These are phyloP conservation scores for Gasterosteus aculeatus DNA, from an alignment of 2,113 vertebrate genomes.

Conservation along the genomic window DNA sequence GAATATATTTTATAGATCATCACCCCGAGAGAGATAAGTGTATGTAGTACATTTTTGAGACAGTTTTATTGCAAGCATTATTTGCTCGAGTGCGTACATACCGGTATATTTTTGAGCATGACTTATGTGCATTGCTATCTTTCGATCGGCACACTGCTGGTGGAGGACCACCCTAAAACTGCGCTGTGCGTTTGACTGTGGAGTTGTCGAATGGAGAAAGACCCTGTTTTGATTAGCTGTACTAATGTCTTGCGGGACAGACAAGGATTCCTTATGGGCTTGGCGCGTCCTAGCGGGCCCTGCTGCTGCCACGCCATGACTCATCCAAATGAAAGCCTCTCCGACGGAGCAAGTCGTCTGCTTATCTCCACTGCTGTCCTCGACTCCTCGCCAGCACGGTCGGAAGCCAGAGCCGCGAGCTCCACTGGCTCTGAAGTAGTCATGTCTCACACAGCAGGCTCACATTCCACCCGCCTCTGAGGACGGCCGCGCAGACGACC, in stretches of 20 bases:
- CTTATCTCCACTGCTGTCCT: conserved; percentile 66
- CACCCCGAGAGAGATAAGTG: conserved; percentile 38
- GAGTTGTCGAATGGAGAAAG: conserved; percentile 49
- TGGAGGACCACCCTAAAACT: conserved; percentile 55
- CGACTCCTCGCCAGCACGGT: conserved; percentile 45
- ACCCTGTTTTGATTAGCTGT: conserved; percentile 70
- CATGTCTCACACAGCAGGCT: conserved; percentile 73
- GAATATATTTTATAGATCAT: conserved; percentile 38
- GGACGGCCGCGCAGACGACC: conserved; percentile 57
- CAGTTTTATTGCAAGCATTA: conserved; percentile 56
- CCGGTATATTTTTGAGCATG: conserved; percentile 34
- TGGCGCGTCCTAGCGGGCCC: conserved; percentile 59
- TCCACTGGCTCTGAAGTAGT: conserved; percentile 54
- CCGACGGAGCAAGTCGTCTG: conserved; percentile 45
- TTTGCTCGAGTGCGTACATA: conserved; percentile 43
- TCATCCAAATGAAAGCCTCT: conserved; percentile 57
- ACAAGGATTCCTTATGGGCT: conserved; percentile 65
- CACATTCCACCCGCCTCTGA: conserved; percentile 78
- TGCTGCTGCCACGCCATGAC: conserved; percentile 65
- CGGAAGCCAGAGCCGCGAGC: conserved; percentile 55
- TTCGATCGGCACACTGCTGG: conserved; percentile 36
- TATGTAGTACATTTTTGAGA: conserved; percentile 46
- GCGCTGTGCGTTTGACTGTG: conserved; percentile 31
- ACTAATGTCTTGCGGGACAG: conserved; percentile 59
- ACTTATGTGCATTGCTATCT: conserved; percentile 41